Base-by-base conservation (phyloP, 2,113 vertebrate genomes). In the Cavia aperea region DNA sequence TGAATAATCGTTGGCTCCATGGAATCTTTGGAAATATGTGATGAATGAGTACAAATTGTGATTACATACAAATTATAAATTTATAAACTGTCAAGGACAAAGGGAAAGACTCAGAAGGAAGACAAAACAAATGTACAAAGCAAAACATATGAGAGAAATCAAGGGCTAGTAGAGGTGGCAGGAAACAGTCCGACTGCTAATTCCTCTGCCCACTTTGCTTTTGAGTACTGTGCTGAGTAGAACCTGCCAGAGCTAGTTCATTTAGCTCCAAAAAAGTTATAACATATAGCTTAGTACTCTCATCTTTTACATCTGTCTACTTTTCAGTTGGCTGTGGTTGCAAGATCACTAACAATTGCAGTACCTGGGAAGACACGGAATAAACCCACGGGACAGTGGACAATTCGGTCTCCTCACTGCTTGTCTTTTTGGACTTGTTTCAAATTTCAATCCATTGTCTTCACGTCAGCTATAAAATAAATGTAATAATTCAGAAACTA, bases 401-500 rank as follows among this genome's bases (percentile, higher is more conserved):
- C 2, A 86, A 4, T 7, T 43, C 31, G 63, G 73, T 36, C 72
- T 15, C 26, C 56, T 85, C 88, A 24, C 56, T 66, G 43, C 29
- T 86, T 70, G 90, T 39, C 39, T 39, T 39, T 39, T 95, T 23
- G 33, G 10, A 60, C 19, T 89, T 79, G 39, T n/a, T 77, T 72
- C 58, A 89, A 18, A 92, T 92, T 96, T 21, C 19, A 89, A 83
- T 73, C 43, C 23, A 39, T 24, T 81, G 39, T 18, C 1, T 15
- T 94, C n/a, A 33, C 33, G 54, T 43, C 77, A 33, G 46, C 49
- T 87, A 78, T 51, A 79, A 93, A 91, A 60, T 79, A 79, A 87
- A 3, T 3, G 49, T 82, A 91, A 33, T 16, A 72, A 73, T 93
- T 18, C 18, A 60, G 21, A 90, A 81, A 56, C 68, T 6, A 49